Evolutionary conservation across 1,140 invertebrate species (phyloP).

Genomic region (Diplogasteroides magnus): DNA sequence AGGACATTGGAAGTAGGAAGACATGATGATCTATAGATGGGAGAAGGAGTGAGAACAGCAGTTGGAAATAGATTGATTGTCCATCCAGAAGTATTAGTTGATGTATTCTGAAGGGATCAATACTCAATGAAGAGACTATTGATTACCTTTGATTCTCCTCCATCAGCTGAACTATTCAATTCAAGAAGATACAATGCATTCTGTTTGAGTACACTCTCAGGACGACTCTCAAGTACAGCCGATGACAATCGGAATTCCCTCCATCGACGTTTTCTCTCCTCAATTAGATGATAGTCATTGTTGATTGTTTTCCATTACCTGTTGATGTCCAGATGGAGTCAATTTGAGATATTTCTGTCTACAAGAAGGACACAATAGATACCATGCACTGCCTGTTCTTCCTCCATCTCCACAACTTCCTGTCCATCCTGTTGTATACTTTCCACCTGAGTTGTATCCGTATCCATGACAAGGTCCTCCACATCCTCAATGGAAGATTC

Average conservation of each 20-base stretch:
- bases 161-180: slow-evolving; percentile 68
- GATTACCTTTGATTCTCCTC: slow-evolving; percentile 50
- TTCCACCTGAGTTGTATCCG: slow-evolving; percentile 78
- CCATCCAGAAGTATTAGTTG: slow-evolving; percentile 61
- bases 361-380: slow-evolving; percentile 81
- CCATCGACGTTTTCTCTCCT: slow-evolving; percentile 45
- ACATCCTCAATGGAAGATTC: too few species aligned
- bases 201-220: slow-evolving; percentile 77
- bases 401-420: slow-evolving; percentile 75
- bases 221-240: slow-evolving; percentile 59
- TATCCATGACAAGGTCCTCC: slow-evolving; percentile 76
- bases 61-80: slow-evolving; percentile 61
- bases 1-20: slow-evolving; percentile 15
- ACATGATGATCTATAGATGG: slow-evolving; percentile 22
- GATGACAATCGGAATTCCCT: slow-evolving; percentile 51
- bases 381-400: slow-evolving; percentile 61
- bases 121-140: background rate
- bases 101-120: slow-evolving; percentile 17
- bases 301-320: slow-evolving; percentile 13
- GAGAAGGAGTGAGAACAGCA: slow-evolving; percentile 53
- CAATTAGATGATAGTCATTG: slow-evolving; percentile 12
- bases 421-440: slow-evolving; percentile 77
- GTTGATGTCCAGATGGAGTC: slow-evolving; percentile 55
- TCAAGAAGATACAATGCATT: slow-evolving; percentile 91
- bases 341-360: slow-evolving; percentile 71